Evolutionary conservation across 2,113 vertebrate species (phyloP).

Genomic region (Jaculus jaculus): DNA sequence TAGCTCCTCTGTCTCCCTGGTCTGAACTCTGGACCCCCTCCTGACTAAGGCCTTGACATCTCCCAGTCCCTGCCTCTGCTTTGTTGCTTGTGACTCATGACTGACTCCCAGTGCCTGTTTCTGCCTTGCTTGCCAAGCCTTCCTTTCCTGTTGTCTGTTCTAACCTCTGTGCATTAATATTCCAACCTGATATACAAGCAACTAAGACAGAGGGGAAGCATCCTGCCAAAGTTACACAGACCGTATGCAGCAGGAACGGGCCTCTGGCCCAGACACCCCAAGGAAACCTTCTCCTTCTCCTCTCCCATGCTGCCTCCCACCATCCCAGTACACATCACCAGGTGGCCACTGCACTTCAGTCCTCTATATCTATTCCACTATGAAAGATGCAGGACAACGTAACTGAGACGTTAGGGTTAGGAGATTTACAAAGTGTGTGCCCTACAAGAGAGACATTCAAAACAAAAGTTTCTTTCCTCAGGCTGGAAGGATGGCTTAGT

Average conservation of each 20-base stretch:
- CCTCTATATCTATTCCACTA: not conserved
- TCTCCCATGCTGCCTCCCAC: not conserved
- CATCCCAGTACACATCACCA: not conserved
- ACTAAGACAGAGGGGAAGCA: not conserved
- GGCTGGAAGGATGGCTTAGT: no score
- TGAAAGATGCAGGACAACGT: not conserved
- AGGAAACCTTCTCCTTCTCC: not conserved
- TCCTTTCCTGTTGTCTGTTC: slow-evolving; percentile 30
- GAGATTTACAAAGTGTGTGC: not conserved
- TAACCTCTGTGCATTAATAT: slow-evolving; percentile 39
- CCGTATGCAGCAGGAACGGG: not conserved
- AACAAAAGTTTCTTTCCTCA: not conserved
- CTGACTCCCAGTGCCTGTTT: slow-evolving; percentile 22
- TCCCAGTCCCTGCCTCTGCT: not conserved
- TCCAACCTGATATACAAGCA: not conserved
- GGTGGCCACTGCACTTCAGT: not conserved
- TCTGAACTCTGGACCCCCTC: slow-evolving; percentile 16
- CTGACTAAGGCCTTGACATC: not conserved
- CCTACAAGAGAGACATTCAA: not conserved
- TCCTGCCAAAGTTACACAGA: not conserved
- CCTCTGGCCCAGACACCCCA: not conserved
- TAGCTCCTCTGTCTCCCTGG: not conserved
- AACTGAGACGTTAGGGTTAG: not conserved
- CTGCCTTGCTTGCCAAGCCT: slow-evolving; percentile 19
- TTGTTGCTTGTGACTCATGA: not conserved